Percentiles rank a stretch among this genome's conserved stretches.
phyloP scores from a whole-genome alignment of 2,113 vertebrate genomes.

The Poicephalus gulielmi region DNA sequence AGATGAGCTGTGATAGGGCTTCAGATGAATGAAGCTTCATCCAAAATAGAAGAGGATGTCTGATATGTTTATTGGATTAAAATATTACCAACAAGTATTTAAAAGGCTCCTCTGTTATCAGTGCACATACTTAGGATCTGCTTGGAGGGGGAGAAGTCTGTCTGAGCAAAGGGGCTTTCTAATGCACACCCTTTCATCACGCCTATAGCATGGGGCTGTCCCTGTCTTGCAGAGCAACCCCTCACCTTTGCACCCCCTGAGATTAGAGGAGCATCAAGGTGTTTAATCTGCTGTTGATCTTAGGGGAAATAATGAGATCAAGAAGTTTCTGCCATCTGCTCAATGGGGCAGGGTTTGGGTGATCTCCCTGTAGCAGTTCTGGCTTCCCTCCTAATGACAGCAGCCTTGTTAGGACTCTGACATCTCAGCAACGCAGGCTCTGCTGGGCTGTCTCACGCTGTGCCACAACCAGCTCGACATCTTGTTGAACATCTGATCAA shows the following conservation, averaged over 20 bases:
- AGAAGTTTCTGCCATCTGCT: not conserved
- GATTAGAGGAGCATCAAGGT: not conserved
- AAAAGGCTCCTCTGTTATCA: not conserved
- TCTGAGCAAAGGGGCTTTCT: not conserved
- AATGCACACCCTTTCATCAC: fast-evolving
- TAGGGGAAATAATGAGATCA: not conserved
- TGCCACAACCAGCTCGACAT: not conserved
- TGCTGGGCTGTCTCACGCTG: not conserved
- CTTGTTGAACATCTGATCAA: not conserved
- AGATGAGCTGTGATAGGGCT: not conserved
- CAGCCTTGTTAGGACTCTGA: not conserved
- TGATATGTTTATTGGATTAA: not conserved
- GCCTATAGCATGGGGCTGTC: fast-evolving
- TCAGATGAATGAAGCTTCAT: not conserved
- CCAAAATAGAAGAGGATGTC: not conserved
- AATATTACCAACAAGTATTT: not conserved
- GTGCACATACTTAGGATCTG: fast-evolving
- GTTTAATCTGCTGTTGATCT: not conserved
- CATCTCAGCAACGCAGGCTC: not conserved
- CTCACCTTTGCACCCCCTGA: not conserved
- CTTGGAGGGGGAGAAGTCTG: not conserved
- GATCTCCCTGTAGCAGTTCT: not conserved
- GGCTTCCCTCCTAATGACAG: not conserved
- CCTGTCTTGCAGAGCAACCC: fast-evolving
- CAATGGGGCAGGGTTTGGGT: fast-evolving